Base-by-base conservation (phyloP, 2,888 invertebrate species). In the Athalia circularis region DNA sequence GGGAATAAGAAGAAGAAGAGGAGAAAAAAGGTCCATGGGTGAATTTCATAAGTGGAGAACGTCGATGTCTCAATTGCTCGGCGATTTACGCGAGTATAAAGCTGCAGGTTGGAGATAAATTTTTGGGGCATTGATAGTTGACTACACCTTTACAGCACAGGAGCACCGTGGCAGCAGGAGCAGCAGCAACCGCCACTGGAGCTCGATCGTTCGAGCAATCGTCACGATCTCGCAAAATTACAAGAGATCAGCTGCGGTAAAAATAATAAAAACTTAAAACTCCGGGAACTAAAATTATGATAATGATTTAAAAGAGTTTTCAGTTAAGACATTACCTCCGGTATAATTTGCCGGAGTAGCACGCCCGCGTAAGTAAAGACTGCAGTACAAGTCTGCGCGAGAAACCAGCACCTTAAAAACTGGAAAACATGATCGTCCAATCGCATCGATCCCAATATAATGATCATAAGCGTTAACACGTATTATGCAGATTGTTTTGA, bases 301-400 rank as follows among this genome's bases (percentile, higher is more conserved):
- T 90, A 90, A 90, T 90, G 89, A 87, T 89, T 88, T 86, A 79
- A 81, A 83, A 85, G 83, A 83, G 85, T 87, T 89, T 88, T 89
- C 88, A 89, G 90, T 90, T 90, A 90, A 90, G 90, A 90, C 90
- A 90, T 90, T 90, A 90, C 87, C 84, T 83, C 86, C 85, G 86
- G 86, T 85, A 89, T 90, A 90, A 90, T 89, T 90, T 82, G 85
- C 86, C 81, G 80, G 86, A 86, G 85, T 86, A 86, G 79, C 86
- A 85, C 84, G 83, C 79, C 84, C 83, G 85, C 81, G 81, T 86
- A 87, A 86, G 86, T 86, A 85, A 86, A 87, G 86, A 85, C 84
- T 29, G 29, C 29, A 29, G 29, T 29, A 29, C 29, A 29, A 83
- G 82, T 57, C 78, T 75, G 80, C 81, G 79, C 79, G 81, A 76